These are phyloP conservation scores for Leptosomus discolor DNA, from an alignment of 2,113 vertebrate species.

Conservation along the genomic window DNA sequence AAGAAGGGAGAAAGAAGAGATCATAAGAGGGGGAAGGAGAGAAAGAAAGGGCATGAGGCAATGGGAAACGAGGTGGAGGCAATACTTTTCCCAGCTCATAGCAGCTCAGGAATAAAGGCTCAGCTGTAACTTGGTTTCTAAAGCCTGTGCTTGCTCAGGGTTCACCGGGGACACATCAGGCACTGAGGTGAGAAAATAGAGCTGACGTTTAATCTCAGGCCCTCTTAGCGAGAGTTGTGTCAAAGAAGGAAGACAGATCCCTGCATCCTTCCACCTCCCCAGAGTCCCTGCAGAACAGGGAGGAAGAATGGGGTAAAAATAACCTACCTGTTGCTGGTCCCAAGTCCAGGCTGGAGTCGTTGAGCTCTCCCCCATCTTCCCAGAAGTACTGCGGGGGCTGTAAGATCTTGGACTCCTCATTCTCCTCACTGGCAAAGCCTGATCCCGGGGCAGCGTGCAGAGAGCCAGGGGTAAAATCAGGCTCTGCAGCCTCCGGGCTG, in stretches of 20 bases:
- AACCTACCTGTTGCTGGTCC: constrained; percentile 75
- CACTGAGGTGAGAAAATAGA: constrained; percentile 50
- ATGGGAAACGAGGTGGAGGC: neutral
- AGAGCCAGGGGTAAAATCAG: constrained; percentile 44
- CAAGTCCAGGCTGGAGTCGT: constrained; percentile 74
- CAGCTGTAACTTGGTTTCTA: constrained; percentile 6
- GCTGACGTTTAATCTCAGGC: constrained; percentile 52
- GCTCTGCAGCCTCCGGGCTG: neutral
- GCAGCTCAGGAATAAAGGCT: constrained; percentile 28
- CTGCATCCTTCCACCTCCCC: neutral
- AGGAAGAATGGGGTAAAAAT: neutral
- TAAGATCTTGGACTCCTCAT: constrained; percentile 80
- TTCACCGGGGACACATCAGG: constrained; percentile 48
- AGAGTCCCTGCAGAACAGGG: neutral
- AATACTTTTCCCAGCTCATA: neutral
- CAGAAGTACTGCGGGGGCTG: constrained; percentile 78
- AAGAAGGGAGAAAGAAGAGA: neutral
- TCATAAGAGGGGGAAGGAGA: neutral
- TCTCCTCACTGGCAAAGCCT: constrained; percentile 85
- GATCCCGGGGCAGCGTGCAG: constrained; percentile 82
- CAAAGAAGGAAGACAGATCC: neutral
- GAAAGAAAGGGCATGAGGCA: neutral
- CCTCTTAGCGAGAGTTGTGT: neutral
- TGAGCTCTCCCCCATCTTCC: constrained; percentile 77
- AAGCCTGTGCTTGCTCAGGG: constrained; percentile 30